These are phyloP conservation scores for Pachyramphus minor DNA, from an alignment of 2,113 vertebrate genomes.

Conservation along the genomic window DNA sequence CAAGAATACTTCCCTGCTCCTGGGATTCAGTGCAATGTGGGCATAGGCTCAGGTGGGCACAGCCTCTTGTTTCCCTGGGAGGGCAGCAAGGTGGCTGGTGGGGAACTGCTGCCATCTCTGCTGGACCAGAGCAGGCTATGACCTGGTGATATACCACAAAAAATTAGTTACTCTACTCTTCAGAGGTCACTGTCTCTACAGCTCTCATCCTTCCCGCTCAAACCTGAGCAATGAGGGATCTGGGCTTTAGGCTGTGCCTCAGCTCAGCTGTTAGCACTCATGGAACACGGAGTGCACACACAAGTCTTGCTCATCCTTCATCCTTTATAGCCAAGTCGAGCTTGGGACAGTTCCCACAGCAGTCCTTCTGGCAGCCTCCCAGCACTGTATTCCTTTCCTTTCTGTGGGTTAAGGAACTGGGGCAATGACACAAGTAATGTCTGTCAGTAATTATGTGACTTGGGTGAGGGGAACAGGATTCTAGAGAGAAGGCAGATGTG, in stretches of 20 bases:
- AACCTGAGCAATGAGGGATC: background rate
- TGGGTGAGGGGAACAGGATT: background rate
- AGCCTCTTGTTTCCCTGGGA: background rate
- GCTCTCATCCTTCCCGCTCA: background rate
- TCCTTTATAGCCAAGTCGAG: fast-evolving
- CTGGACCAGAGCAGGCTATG: background rate
- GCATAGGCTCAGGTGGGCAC: background rate
- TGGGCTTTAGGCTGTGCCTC: background rate
- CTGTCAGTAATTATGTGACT: background rate
- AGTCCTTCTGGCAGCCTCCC: background rate
- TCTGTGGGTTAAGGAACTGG: too few relatives aligned
- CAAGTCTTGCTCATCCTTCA: background rate
- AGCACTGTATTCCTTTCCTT: fast-evolving
- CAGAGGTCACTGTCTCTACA: background rate
- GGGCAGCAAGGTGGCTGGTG: background rate
- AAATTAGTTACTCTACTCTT: background rate
- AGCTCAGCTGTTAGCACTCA: background rate
- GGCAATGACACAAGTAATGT: background rate
- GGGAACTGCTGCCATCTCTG: background rate
- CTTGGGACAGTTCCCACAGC: background rate
- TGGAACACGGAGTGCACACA: fast-evolving
- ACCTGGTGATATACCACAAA: background rate
- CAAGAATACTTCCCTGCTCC: background rate
- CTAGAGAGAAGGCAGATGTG: background rate
- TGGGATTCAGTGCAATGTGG: fast-evolving